Conservation (phyloP, 1,140 invertebrate species). For the Drosophila ohnishii region DNA sequence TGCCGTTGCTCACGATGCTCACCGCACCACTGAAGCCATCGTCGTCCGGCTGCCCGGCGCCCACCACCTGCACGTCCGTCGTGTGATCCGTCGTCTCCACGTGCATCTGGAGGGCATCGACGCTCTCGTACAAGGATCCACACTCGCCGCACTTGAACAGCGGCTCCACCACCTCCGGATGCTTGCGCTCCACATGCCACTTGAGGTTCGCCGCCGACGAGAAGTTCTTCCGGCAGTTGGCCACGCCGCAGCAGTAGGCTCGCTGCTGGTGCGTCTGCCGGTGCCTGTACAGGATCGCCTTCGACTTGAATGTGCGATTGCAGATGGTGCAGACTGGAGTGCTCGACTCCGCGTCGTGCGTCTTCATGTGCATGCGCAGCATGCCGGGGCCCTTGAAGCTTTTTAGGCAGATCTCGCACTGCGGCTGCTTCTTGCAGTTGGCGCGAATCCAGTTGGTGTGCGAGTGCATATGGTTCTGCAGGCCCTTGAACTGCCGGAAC, state of each 20-base stretch:
- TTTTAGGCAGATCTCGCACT: constrained; percentile 85
- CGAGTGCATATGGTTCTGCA: constrained; percentile 85
- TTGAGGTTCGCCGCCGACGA: constrained; percentile 70
- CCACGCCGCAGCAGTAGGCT: constrained; percentile 75
- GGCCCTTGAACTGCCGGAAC: constrained; percentile 85
- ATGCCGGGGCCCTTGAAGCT: constrained; percentile 86
- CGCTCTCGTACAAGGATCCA: constrained; percentile 57
- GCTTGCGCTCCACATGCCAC: constrained; percentile 76
- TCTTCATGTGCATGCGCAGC: constrained; percentile 86
- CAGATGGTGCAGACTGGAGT: constrained; percentile 85
- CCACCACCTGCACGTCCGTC: constrained; percentile 29
- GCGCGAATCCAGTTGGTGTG: constrained; percentile 86
- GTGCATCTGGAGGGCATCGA: constrained; percentile 70
- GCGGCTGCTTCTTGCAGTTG: constrained; percentile 86
- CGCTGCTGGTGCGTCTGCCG: constrained; percentile 85
- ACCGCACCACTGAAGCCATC: constrained; percentile 64
- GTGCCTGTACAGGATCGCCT: constrained; percentile 85
- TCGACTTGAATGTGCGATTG: constrained; percentile 85
- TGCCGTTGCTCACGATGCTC: constrained; percentile 74
- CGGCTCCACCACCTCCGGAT: constrained; percentile 63
- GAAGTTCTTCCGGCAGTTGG: constrained; percentile 79
- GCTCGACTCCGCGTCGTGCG: constrained; percentile 85
- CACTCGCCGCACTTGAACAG: constrained; percentile 77
- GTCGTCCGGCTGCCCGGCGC: constrained; percentile 16
- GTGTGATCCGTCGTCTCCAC: constrained; percentile 73